phyloP scores from a whole-genome alignment of 2,888 invertebrate genomes.

The Caradrina clavipalpis region DNA sequence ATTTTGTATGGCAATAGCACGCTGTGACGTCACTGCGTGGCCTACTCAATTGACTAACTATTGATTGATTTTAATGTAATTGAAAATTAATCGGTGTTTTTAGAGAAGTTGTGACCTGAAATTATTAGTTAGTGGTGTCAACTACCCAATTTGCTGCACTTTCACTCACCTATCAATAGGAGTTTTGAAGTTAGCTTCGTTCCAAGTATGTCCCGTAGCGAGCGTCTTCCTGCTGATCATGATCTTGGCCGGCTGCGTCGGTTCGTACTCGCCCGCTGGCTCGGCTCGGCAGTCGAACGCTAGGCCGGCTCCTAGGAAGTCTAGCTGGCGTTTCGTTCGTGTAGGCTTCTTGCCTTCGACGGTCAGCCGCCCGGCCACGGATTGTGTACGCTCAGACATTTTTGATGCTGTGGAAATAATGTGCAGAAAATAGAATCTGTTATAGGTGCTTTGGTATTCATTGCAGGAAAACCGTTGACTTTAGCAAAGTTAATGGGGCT shows the following conservation, averaged over 20 bases:
- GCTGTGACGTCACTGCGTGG: too few relatives aligned
- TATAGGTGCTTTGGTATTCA: too few relatives aligned
- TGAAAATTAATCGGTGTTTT: too few relatives aligned
- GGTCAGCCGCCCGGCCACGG: constrained; percentile 76
- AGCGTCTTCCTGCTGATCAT: constrained; percentile 88
- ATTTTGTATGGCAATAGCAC: too few relatives aligned
- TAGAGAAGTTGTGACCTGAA: too few relatives aligned
- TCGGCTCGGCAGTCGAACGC: constrained; percentile 76
- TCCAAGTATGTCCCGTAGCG: constrained; percentile 88
- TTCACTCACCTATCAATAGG: constrained; percentile 83
- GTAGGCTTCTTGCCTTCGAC: constrained; percentile 78
- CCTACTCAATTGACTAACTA: too few relatives aligned
- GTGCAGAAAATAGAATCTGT: not conserved
- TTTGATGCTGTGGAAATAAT: constrained; percentile 75
- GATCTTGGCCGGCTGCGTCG: constrained; percentile 85
- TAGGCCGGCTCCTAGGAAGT: constrained; percentile 82
- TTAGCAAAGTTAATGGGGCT: too few relatives aligned
- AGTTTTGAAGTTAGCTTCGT: constrained; percentile 86
- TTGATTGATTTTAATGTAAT: too few relatives aligned
- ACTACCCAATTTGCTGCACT: too few relatives aligned
- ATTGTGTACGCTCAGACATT: constrained; percentile 81
- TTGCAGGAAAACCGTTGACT: not conserved
- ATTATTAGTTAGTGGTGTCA: too few relatives aligned
- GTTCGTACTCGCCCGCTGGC: constrained; percentile 80
- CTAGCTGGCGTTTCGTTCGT: constrained; percentile 83